phyloP scores from a whole-genome alignment of 2,888 invertebrate genomes.

The Drosophila mercatorum region DNA sequence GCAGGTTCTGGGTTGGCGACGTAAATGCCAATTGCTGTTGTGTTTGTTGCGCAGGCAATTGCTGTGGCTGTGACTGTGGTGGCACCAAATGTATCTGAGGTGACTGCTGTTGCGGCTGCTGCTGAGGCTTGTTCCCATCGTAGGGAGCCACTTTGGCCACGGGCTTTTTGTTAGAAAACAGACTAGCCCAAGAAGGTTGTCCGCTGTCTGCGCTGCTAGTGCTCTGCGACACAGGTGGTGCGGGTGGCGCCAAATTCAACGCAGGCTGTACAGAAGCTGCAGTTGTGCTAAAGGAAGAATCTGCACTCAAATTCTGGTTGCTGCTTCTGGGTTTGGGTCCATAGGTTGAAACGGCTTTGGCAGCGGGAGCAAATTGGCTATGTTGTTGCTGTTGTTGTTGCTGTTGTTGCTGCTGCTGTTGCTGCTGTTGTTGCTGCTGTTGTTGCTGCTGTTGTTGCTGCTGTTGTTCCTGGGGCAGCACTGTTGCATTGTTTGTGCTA shows the following conservation, averaged over 20 bases:
- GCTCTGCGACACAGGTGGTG: constrained; percentile 80
- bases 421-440: constrained; percentile 1
- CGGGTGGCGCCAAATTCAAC: constrained; percentile 81
- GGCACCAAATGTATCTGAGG: constrained; percentile 19
- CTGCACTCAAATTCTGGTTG: constrained; percentile 27
- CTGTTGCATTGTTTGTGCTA: constrained; percentile 47
- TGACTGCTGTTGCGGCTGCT: constrained; percentile 79
- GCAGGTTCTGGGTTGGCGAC: constrained; percentile 28
- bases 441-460: constrained; percentile 40
- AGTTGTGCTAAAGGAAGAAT: constrained; percentile 46
- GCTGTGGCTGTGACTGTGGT: constrained; percentile 18
- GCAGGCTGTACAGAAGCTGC: constrained; percentile 57
- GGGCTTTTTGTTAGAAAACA: constrained; percentile 87
- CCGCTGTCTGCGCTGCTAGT: constrained; percentile 52
- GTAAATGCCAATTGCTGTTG: constrained; percentile 33
- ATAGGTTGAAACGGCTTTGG: constrained; percentile 55
- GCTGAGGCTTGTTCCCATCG: constrained; percentile 80
- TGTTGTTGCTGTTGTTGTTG: constrained; percentile 24
- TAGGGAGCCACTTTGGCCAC: constrained; percentile 88
- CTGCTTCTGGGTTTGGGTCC: constrained; percentile 56
- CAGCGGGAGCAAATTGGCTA: constrained; percentile 26
- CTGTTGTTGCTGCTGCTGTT: constrained; percentile 35
- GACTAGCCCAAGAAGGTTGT: constrained; percentile 88
- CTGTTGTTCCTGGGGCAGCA: constrained; percentile 39
- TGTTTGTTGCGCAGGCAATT: constrained; percentile 6